A percentile compares a stretch with the other conserved stretches of the same genome.
phyloP scores from a whole-genome alignment of 2,797 vertebrate genomes.

The Lagorchestes hirsutus region DNA sequence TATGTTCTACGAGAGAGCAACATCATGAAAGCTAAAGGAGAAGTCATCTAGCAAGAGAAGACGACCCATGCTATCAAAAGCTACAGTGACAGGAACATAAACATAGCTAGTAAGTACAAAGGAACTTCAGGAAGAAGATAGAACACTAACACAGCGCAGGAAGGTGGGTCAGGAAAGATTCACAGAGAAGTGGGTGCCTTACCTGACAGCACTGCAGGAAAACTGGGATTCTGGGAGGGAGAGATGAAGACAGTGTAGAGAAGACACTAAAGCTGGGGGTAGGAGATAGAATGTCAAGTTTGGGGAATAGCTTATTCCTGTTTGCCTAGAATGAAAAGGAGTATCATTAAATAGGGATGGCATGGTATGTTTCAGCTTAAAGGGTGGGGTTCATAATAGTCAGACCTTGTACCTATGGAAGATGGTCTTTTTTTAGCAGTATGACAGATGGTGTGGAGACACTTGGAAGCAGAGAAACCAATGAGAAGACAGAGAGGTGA shows the following conservation, averaged over 20 bases:
- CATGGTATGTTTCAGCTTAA: too few species aligned
- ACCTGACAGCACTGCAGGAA: not conserved
- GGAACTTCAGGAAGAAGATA: not conserved
- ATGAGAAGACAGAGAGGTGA: not conserved
- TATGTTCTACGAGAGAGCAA: not conserved
- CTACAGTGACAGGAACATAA: not conserved
- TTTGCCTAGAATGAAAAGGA: not conserved
- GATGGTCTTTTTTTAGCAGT: not conserved
- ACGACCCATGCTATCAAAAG: not conserved
- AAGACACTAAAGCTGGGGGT: not conserved
- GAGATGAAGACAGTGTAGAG: not conserved
- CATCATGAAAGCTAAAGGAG: not conserved
- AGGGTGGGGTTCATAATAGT: too few species aligned
- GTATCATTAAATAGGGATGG: not conserved
- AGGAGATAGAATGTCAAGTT: not conserved
- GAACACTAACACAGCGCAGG: not conserved
- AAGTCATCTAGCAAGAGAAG: not conserved
- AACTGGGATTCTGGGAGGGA: not conserved
- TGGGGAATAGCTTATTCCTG: not conserved
- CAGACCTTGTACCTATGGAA: not conserved
- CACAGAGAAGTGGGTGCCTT: too few species aligned
- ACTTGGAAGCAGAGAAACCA: not conserved
- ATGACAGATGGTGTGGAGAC: not conserved
- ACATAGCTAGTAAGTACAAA: not conserved
- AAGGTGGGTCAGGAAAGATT: not conserved